Evolutionary conservation across 2,888 invertebrate species (phyloP).

Genomic region (Syrphus vitripennis): DNA sequence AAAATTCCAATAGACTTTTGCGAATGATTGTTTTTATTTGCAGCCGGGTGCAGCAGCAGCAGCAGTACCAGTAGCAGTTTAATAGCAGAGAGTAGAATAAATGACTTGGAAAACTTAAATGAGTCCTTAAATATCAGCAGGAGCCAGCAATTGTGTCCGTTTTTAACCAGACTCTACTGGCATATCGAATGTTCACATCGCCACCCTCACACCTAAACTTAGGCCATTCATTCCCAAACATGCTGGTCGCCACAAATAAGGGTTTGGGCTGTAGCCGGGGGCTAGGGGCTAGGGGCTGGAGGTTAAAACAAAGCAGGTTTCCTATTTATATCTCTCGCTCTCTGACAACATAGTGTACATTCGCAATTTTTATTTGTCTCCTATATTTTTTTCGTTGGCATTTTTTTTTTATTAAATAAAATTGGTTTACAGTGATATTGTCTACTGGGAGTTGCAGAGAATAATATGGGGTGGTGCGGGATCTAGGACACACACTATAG

Average conservation of each 20-base stretch:
- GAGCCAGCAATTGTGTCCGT: constrained; percentile 44
- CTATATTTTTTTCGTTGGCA: neutral
- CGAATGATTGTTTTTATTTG: constrained; percentile 50
- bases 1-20: constrained; percentile 58
- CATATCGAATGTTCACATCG: constrained; percentile 37
- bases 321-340: neutral
- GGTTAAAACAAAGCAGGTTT: constrained; percentile 47
- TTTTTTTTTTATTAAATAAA: constrained; percentile 54
- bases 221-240: constrained; percentile 3
- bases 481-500: constrained; percentile 5
- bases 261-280: neutral
- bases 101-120: constrained; percentile 65
- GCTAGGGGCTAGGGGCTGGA: neutral
- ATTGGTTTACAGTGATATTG: constrained; percentile 61
- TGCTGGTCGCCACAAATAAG: neutral
- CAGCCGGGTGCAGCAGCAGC: constrained; percentile 9
- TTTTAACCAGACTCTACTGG: constrained; percentile 26
- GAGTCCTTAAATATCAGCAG: constrained; percentile 61
- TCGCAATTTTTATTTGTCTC: constrained; percentile 48
- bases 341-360: constrained; percentile 15
- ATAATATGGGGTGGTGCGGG: neutral
- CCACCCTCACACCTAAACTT: constrained; percentile 46
- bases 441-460: neutral
- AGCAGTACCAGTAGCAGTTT: constrained; percentile 14
- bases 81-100: constrained; percentile 54